Conservation (phyloP, 2,113 vertebrate species). For the Narcine bancroftii region DNA sequence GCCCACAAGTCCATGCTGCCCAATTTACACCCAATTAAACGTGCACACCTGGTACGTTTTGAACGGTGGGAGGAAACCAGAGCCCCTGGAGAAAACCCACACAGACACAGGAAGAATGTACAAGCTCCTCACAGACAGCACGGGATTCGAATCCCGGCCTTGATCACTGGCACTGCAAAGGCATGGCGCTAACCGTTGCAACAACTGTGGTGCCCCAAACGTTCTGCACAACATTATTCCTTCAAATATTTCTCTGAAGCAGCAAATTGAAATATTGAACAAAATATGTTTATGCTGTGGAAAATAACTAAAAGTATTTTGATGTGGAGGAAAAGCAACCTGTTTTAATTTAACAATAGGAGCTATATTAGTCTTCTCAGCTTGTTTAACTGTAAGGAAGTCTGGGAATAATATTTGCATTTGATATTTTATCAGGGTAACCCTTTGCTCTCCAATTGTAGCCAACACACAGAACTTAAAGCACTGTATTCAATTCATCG, state of each 20-base stretch:
- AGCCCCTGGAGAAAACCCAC: no score
- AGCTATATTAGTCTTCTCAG: background rate
- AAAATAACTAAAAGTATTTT: background rate
- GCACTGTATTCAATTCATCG: constrained; percentile 5
- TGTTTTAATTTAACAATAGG: background rate
- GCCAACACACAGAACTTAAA: background rate
- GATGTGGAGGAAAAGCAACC: background rate
- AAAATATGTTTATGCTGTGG: background rate
- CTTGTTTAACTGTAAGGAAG: background rate
- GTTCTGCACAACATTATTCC: no score
- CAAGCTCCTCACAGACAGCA: no score
- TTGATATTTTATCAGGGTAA: background rate
- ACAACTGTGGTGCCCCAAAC: no score
- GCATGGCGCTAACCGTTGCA: no score
- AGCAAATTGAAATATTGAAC: background rate
- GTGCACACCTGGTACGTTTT: no score
- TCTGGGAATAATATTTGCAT: background rate
- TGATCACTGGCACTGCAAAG: no score
- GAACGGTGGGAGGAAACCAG: no score
- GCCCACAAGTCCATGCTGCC: no score
- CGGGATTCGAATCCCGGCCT: no score
- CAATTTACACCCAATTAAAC: no score
- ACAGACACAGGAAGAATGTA: no score
- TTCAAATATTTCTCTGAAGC: background rate
- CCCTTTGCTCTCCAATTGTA: background rate